These are phyloP conservation scores for Tipula unca DNA, from an alignment of 2,888 invertebrate genomes.

Conservation along the genomic window DNA sequence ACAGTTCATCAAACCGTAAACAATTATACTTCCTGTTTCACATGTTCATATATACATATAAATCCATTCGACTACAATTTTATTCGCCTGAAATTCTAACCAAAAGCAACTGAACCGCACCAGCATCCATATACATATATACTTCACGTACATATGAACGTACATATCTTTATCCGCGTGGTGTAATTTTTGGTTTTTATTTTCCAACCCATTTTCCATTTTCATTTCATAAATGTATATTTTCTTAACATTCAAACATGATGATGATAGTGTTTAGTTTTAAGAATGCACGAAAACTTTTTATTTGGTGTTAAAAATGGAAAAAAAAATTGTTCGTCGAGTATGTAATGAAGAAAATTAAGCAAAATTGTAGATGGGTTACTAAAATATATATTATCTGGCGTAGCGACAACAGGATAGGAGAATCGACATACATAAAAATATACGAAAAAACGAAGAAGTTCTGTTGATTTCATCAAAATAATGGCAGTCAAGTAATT, in stretches of 20 bases:
- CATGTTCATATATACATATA: neutral
- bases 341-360: neutral
- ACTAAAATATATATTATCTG: neutral
- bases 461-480: slow-evolving; percentile 8
- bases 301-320: neutral
- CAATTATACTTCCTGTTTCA: neutral
- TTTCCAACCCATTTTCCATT: slow-evolving; percentile 14
- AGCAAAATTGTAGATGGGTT: neutral
- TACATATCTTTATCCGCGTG: neutral
- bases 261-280: neutral
- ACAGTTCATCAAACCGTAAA: neutral
- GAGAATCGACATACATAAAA: neutral
- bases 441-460: neutral
- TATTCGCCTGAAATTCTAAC: neutral
- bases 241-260: neutral
- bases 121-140: too few relatives aligned
- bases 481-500: slow-evolving; percentile 8
- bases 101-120: neutral
- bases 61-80: neutral
- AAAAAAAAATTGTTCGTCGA: neutral
- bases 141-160: neutral
- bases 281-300: slow-evolving; percentile 8
- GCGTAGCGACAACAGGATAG: neutral
- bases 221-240: neutral
- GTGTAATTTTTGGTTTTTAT: neutral